Conservation (phyloP, 2,888 invertebrate genomes). For the Girardia tigrina region DNA sequence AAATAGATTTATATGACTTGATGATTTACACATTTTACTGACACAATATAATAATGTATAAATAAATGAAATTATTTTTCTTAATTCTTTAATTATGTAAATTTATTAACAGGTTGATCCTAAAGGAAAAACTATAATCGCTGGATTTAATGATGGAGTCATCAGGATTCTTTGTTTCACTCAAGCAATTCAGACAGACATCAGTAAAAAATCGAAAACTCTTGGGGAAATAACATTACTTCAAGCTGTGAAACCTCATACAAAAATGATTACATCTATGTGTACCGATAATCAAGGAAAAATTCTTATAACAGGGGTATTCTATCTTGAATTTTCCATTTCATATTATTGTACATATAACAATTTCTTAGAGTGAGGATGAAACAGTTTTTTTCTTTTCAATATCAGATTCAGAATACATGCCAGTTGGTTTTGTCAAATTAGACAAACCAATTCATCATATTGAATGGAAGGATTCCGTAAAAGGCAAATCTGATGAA, state of each 20-base stretch:
- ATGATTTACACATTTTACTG: too few relatives aligned
- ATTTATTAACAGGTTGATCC: conserved; percentile 45
- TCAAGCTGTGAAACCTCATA: conserved; percentile 50
- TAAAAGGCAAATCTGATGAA: background rate
- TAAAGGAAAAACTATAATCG: conserved; percentile 45
- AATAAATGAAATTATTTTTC: background rate
- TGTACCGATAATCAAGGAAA: conserved; percentile 45
- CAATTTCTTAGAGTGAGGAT: conserved; percentile 48
- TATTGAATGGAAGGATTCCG: conserved; percentile 35
- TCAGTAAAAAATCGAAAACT: conserved; percentile 39
- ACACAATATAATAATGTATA: too few relatives aligned
- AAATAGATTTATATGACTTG: too few relatives aligned
- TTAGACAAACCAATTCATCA: conserved; percentile 27
- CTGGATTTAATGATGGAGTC: conserved; percentile 49
- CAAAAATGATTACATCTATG: conserved; percentile 42
- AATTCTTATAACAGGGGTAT: conserved; percentile 47
- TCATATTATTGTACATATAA: too few relatives aligned
- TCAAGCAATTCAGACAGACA: conserved; percentile 40
- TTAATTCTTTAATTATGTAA: background rate
- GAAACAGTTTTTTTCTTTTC: conserved; percentile 48
- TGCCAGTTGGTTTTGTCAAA: conserved; percentile 46
- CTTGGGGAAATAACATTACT: conserved; percentile 42
- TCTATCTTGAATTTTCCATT: too few relatives aligned
- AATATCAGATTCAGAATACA: conserved; percentile 41
- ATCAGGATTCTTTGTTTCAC: conserved; percentile 44